These are phyloP conservation scores for Epiperipatus broadwayi DNA, from an alignment of 2,888 invertebrate genomes.

Conservation along the genomic window DNA sequence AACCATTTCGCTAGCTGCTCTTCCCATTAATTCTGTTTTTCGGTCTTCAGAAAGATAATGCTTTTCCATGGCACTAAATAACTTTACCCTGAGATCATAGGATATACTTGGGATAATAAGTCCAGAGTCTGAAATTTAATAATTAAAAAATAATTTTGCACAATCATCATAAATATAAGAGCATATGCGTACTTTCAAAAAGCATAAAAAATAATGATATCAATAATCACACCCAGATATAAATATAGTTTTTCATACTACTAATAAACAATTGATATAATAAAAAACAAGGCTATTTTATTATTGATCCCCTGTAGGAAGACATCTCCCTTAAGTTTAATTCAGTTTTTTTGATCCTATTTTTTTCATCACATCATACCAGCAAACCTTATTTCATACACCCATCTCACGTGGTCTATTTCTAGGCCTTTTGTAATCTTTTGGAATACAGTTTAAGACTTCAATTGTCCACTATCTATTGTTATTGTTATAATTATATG, in stretches of 20 bases:
- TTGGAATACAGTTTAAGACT: too few relatives aligned
- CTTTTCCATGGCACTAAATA: slow-evolving; percentile 48
- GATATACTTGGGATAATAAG: slow-evolving; percentile 55
- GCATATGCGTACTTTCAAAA: slow-evolving; percentile 7
- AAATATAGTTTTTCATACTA: slow-evolving; percentile 14
- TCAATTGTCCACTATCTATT: too few relatives aligned
- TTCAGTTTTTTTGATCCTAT: too few relatives aligned
- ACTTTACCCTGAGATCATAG: slow-evolving; percentile 41
- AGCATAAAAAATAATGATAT: slow-evolving; percentile 7
- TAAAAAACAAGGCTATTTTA: too few relatives aligned
- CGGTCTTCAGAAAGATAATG: slow-evolving; percentile 45
- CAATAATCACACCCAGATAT: neutral
- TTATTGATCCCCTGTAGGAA: too few relatives aligned
- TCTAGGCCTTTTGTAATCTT: too few relatives aligned
- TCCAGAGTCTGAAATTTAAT: slow-evolving; percentile 43
- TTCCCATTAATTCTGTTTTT: slow-evolving; percentile 53
- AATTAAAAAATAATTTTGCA: neutral
- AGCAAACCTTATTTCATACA: too few relatives aligned
- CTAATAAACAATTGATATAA: too few relatives aligned
- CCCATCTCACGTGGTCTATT: too few relatives aligned
- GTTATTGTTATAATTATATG: too few relatives aligned
- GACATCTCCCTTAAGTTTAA: too few relatives aligned
- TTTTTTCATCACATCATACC: too few relatives aligned
- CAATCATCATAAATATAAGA: neutral
- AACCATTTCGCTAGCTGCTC: slow-evolving; percentile 65